phyloP scores from a whole-genome alignment of 2,888 invertebrate species.

The Galerucella nymphaeae region DNA sequence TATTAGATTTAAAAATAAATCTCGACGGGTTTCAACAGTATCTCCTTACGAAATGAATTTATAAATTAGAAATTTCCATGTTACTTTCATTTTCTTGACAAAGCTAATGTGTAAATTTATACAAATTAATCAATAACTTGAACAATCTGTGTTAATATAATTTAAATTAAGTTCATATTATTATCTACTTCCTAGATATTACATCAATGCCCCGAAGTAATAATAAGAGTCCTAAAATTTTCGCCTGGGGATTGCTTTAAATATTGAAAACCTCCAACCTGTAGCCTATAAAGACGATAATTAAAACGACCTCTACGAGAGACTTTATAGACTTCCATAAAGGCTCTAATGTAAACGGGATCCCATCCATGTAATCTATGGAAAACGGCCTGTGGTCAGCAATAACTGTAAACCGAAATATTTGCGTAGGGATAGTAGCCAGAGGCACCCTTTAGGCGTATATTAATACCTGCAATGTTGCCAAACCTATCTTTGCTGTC shows the following conservation, averaged over 20 bases:
- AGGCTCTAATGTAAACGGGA: conserved; percentile 40
- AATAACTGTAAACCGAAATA: conserved; percentile 53
- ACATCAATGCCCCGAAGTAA: conserved; percentile 12
- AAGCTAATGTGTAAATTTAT: too few relatives aligned
- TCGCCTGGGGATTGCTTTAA: conserved; percentile 33
- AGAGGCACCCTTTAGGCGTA: conserved; percentile 35
- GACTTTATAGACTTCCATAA: conserved; percentile 41
- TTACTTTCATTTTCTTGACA: too few relatives aligned
- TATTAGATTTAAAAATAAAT: too few relatives aligned
- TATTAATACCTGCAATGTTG: conserved; percentile 32
- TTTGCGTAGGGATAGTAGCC: conserved; percentile 39
- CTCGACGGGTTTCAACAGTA: too few relatives aligned
- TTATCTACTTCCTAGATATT: neutral
- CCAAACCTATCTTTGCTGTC: conserved; percentile 4
- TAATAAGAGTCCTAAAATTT: conserved; percentile 28
- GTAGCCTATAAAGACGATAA: conserved; percentile 45
- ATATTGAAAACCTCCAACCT: conserved; percentile 43
- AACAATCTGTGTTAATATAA: neutral
- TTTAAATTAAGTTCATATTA: neutral
- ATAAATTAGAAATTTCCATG: too few relatives aligned
- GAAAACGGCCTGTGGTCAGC: conserved; percentile 49
- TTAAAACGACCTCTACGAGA: conserved; percentile 45
- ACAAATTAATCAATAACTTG: neutral
- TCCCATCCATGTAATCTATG: conserved; percentile 44
- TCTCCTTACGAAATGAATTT: too few relatives aligned